Percentiles rank a stretch among this genome's conserved stretches.
phyloP scores from a whole-genome alignment of 2,113 vertebrate species.

The Ceratotherium simum region DNA sequence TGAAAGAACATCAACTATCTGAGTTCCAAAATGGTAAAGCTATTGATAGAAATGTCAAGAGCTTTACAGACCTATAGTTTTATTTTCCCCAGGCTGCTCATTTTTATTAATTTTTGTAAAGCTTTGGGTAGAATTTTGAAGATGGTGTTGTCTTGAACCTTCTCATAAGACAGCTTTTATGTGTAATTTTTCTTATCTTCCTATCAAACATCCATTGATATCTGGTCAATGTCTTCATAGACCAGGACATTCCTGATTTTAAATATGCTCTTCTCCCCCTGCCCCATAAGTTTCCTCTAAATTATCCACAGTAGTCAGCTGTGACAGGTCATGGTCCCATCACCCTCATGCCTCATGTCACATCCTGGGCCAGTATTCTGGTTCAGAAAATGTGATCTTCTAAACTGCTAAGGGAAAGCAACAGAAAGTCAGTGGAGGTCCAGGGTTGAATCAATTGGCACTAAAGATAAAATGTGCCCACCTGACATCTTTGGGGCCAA shows the following conservation, averaged over 20 bases:
- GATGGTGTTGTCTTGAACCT: conserved; percentile 32
- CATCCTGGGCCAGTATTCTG: neutral
- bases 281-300: neutral
- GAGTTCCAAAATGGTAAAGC: neutral
- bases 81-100: neutral
- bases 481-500: neutral
- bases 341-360: neutral
- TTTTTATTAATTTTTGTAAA: conserved; percentile 47
- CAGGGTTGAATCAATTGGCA: neutral
- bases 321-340: neutral
- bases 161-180: conserved; percentile 24
- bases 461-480: neutral
- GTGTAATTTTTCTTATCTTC: conserved; percentile 37
- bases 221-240: neutral
- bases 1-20: neutral
- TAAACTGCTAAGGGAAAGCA: neutral
- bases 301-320: neutral
- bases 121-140: conserved; percentile 44
- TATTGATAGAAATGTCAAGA: neutral
- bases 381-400: neutral
- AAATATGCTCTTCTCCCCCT: neutral
- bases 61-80: neutral
- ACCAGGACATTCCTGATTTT: neutral
- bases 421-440: neutral
- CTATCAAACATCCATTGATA: neutral